phyloP scores from a whole-genome alignment of 2,888 invertebrate species.

The Cactoblastis cactorum region DNA sequence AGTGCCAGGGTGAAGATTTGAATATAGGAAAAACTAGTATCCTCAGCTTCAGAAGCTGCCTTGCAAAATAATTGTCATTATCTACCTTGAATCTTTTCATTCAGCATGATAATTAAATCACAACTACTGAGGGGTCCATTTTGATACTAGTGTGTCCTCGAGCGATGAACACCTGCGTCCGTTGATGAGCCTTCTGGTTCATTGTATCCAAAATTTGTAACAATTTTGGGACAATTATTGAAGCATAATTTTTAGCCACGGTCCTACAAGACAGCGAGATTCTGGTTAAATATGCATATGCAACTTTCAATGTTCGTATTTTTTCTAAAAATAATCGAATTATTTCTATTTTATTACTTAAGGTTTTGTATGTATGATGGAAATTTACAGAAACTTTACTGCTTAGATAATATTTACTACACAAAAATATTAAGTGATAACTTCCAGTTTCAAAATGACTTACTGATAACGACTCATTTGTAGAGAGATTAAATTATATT shows the following conservation, averaged over 20 bases:
- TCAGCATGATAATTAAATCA: conserved; percentile 9
- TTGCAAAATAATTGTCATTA: not conserved
- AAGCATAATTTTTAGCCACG: not conserved
- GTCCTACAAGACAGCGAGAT: too few species aligned
- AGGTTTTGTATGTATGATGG: too few species aligned
- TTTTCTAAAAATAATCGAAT: too few species aligned
- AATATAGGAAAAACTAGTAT: not conserved
- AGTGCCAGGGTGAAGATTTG: too few species aligned
- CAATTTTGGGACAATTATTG: not conserved
- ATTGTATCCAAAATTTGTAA: not conserved
- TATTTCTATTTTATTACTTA: too few species aligned
- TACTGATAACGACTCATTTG: not conserved
- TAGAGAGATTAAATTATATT: not conserved
- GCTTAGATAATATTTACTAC: too few species aligned
- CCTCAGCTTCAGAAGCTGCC: not conserved
- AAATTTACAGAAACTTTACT: too few species aligned
- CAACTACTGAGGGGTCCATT: conserved; percentile 5
- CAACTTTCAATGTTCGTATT: too few species aligned
- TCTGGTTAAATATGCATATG: too few species aligned
- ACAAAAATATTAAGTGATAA: not conserved
- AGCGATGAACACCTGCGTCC: conserved; percentile 12
- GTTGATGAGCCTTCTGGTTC: conserved; percentile 11
- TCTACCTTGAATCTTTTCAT: not conserved
- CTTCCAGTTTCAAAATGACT: too few species aligned
- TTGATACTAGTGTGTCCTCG: conserved; percentile 13